Evolutionary conservation across 2,113 vertebrate genomes (phyloP), one percentile per base, ranked within the genome.

Genomic region (Rhinopomastus cyanomelas): DNA sequence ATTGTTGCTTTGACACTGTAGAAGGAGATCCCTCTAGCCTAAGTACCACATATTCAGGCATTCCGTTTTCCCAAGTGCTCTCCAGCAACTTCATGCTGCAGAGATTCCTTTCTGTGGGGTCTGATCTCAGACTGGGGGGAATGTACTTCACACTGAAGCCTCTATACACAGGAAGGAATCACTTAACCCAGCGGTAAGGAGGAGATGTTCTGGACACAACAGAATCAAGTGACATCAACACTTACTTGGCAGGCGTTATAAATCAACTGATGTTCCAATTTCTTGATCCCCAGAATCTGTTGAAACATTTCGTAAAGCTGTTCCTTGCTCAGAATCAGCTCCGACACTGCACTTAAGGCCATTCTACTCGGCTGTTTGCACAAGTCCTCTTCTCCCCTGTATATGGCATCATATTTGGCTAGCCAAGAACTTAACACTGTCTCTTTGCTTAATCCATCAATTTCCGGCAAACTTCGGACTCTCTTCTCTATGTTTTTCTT

Each of bases 221-320:
- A 81, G 46, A 91, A 93, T 5, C 0, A 0, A 93, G 37, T 62
- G 30, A 82, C 46, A 86, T 6, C 64, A 90, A 90, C 96, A 95
- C 98, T 98, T 95, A 99, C 99, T 98, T 99, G 99, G 84, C 99
- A 99, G 68, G 98, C 99, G 89, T 99, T 99, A 96, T 99, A 99
- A 75, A 99, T 98, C 85, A 99, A 97, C 92, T 99, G 99, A 84
- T 99, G 99, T 72, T 99, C 99, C 85, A 99, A 97, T 92, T 99
- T 99, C 90, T 98, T 98, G 93, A 99, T 97, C 26, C 98, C 98
- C 52, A 99, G 97, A 89, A 99, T 99, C 97, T 99, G 99, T 91
- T 99, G 99, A 95, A 99, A 99, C 99, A 99, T 99, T 96, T 99
- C 98, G 80, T 99, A 99, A 72, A 99, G 98, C 92, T 99, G 99